Percentiles rank a stretch among this genome's conserved stretches.
Evolutionary conservation across 2,113 vertebrate genomes (phyloP).

Genomic region (Halcyon senegalensis): DNA sequence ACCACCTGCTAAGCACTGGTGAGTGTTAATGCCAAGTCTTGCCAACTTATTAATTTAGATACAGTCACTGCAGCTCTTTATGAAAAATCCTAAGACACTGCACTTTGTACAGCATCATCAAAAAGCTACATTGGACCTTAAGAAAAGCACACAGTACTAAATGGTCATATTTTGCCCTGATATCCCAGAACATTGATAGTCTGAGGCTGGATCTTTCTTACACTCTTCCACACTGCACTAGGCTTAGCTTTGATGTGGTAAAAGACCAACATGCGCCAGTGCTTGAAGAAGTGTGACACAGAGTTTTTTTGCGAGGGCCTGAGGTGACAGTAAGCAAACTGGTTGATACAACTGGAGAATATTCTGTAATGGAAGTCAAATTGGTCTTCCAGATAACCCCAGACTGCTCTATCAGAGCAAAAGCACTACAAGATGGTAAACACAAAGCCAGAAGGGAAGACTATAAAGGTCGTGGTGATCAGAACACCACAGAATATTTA

Average conservation of each 20-base stretch:
- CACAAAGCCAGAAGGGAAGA: neutral
- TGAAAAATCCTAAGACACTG: neutral
- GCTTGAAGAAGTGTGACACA: neutral
- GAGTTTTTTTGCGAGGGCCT: neutral
- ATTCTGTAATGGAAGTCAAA: neutral
- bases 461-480: neutral
- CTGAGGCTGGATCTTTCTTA: neutral
- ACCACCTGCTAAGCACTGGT: neutral
- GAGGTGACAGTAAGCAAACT: neutral
- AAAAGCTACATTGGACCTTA: neutral
- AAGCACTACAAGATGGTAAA: neutral
- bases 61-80: neutral
- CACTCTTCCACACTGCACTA: neutral
- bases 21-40: neutral
- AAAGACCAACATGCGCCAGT: neutral
- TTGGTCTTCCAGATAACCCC: neutral
- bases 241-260: neutral
- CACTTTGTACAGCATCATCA: neutral
- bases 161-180: fast-evolving
- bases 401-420: neutral
- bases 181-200: neutral
- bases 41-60: neutral
- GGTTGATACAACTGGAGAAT: neutral
- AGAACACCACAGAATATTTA: neutral
- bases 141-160: neutral